These are phyloP conservation scores for Himalopsyche kuldschensis DNA, from an alignment of 2,888 invertebrate genomes.

Conservation along the genomic window DNA sequence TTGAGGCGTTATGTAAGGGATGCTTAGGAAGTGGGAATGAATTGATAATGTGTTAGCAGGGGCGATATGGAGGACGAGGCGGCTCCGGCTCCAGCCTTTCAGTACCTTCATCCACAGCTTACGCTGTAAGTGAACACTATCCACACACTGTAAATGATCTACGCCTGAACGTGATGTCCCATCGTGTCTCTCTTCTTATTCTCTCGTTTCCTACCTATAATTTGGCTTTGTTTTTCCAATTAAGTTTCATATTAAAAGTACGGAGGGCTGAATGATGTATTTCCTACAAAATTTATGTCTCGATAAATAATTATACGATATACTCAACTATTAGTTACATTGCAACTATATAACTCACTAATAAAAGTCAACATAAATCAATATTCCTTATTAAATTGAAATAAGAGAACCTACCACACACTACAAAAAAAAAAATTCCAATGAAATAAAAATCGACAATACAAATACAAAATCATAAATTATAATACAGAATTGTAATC, in stretches of 20 bases:
- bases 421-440: too few species aligned
- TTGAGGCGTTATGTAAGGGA: not conserved
- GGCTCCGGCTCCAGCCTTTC: constrained; percentile 81
- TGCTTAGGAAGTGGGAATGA: constrained; percentile 13
- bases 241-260: constrained; percentile 19
- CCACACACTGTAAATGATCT: constrained; percentile 42
- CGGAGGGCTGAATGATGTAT: constrained; percentile 9
- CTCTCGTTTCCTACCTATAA: constrained; percentile 21
- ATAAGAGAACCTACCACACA: too few species aligned
- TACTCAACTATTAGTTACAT: not conserved
- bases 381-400: too few species aligned
- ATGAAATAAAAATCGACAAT: too few species aligned
- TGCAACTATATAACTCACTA: too few species aligned
- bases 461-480: too few species aligned
- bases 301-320: not conserved
- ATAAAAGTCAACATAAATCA: too few species aligned
- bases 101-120: constrained; percentile 75
- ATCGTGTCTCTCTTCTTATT: constrained; percentile 45
- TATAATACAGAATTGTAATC: too few species aligned
- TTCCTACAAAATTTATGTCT: not conserved
- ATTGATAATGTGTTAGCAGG: constrained; percentile 53
- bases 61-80: constrained; percentile 67
- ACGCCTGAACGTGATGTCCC: constrained; percentile 42
- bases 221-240: constrained; percentile 39
- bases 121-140: constrained; percentile 62